Evolutionary conservation across 2,113 vertebrate genomes (phyloP), one percentile per base, ranked within the genome.

Genomic region (Ctenomys sociabilis): DNA sequence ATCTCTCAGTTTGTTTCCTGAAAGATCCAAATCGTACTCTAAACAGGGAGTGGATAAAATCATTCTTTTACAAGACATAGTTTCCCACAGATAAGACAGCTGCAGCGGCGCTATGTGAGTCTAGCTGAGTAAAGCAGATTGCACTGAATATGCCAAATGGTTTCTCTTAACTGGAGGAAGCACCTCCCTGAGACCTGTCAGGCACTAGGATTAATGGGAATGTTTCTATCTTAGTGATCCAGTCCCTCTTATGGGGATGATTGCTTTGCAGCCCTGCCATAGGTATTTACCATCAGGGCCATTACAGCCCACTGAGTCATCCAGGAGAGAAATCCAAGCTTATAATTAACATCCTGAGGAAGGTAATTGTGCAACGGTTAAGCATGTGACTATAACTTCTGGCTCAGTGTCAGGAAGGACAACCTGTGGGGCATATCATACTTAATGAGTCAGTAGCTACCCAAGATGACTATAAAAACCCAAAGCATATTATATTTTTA

Each of bases 281-380:
- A 66, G 81, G 49, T 97, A 95, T 97, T 98, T 98, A 96, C 92
- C 91, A 92, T 96, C 72, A 95, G 85, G 77, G 85, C 84, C 84
- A 97, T 96, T 97, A 96, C 68, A 96, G 94, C 93, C 96, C 86
- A 96, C 90, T 96, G 96, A 94, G 70, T 92, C 96, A 97, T 96
- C 96, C n/a, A 21, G 95, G 95, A 95, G 68, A 97, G 94, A 94
- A 97, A 97, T 96, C 95, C 1, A 61, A 97, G 97, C 95, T 90
- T 73, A 93, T 98, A 97, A 97, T 98, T 98, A 97, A 96, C 2
- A 0, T 57, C 97, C 86, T 75, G 96, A 96, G 88, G 95, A 97
- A 97, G 95, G 70, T 89, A 96, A 96, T 77, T 97, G 97, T 94
- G 93, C 93, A 97, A 96, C 86, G 94, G 86, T 88, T 90, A 93